phyloP scores from a whole-genome alignment of 2,888 invertebrate species.

The Malachius bipustulatus region DNA sequence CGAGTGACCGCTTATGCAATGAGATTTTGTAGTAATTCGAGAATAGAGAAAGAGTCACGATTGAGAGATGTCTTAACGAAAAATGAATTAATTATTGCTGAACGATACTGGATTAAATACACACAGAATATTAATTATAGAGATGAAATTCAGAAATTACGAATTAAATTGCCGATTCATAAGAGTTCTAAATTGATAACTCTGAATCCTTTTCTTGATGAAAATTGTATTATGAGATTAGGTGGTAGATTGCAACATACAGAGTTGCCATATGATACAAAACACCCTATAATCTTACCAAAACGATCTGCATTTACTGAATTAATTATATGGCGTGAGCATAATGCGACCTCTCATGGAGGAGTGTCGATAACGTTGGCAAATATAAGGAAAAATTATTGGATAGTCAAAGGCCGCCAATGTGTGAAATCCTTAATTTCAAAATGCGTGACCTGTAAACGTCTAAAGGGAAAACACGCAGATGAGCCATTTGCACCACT shows the following conservation, averaged over 20 bases:
- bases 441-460: background rate
- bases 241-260: background rate
- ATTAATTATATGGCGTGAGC: background rate
- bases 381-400: background rate
- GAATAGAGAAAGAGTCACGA: no score
- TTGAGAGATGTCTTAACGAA: no score
- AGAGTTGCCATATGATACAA: background rate
- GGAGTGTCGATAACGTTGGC: background rate
- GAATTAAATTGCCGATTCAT: background rate
- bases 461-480: no score
- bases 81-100: no score
- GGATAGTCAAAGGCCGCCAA: conserved; percentile 2
- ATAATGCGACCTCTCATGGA: background rate
- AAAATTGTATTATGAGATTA: background rate
- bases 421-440: background rate
- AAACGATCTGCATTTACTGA: background rate
- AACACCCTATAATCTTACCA: conserved; percentile 1
- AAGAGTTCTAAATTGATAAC: conserved; percentile 5
- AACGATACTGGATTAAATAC: conserved; percentile 9
- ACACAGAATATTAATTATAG: conserved; percentile 5
- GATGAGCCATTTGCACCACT: no score
- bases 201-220: conserved; percentile 8
- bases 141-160: conserved; percentile 4
- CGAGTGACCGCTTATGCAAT: no score
- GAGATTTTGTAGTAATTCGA: no score